These are phyloP conservation scores for Delphinus delphis DNA, from an alignment of 2,113 vertebrate species.

Conservation along the genomic window DNA sequence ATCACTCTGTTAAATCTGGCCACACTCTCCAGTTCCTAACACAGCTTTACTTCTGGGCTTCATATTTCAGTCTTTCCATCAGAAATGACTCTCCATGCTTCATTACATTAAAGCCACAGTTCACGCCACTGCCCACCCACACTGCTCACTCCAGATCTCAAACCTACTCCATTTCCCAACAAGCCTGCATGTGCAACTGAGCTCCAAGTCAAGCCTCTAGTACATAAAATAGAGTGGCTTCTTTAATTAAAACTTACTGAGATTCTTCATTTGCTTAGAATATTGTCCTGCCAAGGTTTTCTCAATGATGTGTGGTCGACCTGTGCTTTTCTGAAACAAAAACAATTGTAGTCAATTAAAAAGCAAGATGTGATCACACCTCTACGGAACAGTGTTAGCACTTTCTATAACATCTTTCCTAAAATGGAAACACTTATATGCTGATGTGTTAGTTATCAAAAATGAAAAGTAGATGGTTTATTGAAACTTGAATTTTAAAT, in stretches of 20 bases:
- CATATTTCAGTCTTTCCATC: neutral
- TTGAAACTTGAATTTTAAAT: constrained; percentile 32
- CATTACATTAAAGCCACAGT: neutral
- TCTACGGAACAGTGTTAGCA: neutral
- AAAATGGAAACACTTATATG: neutral
- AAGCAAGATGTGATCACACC: neutral
- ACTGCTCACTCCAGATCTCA: neutral
- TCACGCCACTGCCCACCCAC: neutral
- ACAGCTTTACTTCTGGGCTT: neutral
- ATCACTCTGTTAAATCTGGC: neutral
- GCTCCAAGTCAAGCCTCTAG: neutral
- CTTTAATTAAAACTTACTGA: constrained; percentile 77
- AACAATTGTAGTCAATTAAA: constrained; percentile 46
- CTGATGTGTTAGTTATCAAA: constrained; percentile 38
- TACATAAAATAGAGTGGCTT: neutral
- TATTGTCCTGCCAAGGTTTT: constrained; percentile 78
- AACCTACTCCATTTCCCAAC: neutral
- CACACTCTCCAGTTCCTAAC: neutral
- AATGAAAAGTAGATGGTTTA: constrained; percentile 49
- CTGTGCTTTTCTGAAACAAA: constrained; percentile 83
- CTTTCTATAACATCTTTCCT: neutral
- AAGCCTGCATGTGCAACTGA: neutral
- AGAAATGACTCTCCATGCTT: neutral
- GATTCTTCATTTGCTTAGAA: constrained; percentile 76
- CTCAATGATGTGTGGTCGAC: constrained; percentile 86